These are phyloP conservation scores for Phacellophora camtschatica DNA, from an alignment of 30 jellyfish, hydroid and myxozoan genomes.

Conservation along the genomic window DNA sequence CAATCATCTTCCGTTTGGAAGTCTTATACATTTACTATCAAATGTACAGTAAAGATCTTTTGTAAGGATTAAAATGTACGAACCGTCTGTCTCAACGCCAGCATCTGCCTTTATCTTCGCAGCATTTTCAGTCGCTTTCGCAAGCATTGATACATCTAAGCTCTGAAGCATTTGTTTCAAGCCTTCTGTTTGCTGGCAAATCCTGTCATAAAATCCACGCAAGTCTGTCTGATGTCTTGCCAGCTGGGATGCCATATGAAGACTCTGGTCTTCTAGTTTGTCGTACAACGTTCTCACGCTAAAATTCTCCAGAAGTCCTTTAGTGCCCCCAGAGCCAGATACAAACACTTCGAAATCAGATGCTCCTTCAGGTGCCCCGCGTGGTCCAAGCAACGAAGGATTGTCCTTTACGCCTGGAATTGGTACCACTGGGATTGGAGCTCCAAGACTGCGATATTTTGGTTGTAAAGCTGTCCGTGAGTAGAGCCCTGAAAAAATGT, in stretches of 20 bases:
- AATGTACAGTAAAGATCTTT: no score
- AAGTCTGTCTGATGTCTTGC: conserved; percentile 95
- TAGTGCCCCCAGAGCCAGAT: conserved; percentile 26
- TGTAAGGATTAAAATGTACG: neutral
- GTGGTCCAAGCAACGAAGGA: conserved; percentile 77
- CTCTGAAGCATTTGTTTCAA: conserved; percentile 83
- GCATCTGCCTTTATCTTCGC: conserved; percentile 74
- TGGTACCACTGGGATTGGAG: conserved; percentile 96
- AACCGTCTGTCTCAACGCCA: conserved; percentile 71
- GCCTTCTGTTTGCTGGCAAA: conserved; percentile 98
- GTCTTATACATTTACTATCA: no score
- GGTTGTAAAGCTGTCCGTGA: conserved; percentile 84
- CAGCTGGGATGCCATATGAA: conserved; percentile 95
- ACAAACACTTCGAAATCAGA: conserved; percentile 59
- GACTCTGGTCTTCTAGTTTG: conserved; percentile 95
- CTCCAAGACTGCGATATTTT: conserved; percentile 93
- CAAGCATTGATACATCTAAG: conserved; percentile 83
- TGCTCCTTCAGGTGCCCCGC: conserved; percentile 93
- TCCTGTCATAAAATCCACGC: conserved; percentile 95
- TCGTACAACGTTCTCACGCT: conserved; percentile 95
- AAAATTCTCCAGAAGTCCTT: conserved; percentile 92
- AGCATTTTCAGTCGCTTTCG: conserved; percentile 87
- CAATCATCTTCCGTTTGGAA: no score
- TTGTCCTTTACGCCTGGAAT: conserved; percentile 92
- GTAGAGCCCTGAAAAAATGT: conserved; percentile 86